Evolutionary conservation across 1,140 invertebrate genomes (phyloP), one percentile per base, ranked within the genome.

Genomic region (Drosophila teissieri): DNA sequence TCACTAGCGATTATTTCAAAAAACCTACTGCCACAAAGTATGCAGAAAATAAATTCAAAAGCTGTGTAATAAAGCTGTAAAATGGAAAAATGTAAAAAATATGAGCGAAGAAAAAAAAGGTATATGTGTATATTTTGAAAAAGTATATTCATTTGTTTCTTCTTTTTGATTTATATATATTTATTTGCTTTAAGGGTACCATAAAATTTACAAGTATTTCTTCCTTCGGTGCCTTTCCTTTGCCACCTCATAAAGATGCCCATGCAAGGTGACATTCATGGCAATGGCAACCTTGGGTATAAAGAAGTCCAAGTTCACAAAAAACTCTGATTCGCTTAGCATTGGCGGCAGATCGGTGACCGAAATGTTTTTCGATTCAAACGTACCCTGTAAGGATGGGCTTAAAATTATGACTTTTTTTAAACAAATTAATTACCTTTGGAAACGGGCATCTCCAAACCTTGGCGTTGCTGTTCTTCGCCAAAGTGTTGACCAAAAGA

Each of bases 291-390:
- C 46, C 15, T 39, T 73, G 8, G 83, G 83, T 46, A 83, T 22
- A 40, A 77, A 80, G 27, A 86, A 62, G 46, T 73, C 69, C 14
- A 88, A 37, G n/a, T 63, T 14, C 0, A 70, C 46, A 0, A 46
- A 10, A 34, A 88, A 88, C 2, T 73, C 72, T 0, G 67, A 77
- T 55, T 88, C 83, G 2, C 55, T 54, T 4, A 88, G 44, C 36
- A 77, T 24, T 3, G 83, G 76, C 5, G 83, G 83, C 22, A 88
- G 34, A n/a, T 77, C 52, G 3, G 4, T 55, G 5, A 75, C n/a
- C 2, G 84, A 68, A 0, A 88, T 56, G 14, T 88, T 88, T 4
- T 60, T 40, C 0, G 70, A 57, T 4, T 37, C 49, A 10, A 73
- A 83, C 34, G 22, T 49, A 7, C 79, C 72, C 83, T 51, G 15